Conservation (phyloP, 2,113 vertebrate genomes). For the Notechis scutatus region DNA sequence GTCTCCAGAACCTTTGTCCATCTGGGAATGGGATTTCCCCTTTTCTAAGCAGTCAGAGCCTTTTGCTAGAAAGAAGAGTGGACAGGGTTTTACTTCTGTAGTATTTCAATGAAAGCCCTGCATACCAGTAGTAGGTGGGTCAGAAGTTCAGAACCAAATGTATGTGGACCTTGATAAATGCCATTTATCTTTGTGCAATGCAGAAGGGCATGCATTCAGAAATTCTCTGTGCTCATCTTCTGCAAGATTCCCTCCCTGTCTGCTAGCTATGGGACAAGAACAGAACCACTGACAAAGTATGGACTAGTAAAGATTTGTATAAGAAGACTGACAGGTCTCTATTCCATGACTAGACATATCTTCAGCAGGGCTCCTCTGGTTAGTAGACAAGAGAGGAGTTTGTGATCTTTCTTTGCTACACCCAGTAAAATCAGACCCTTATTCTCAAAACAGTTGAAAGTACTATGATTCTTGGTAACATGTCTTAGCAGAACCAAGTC, state of each 20-base stretch:
- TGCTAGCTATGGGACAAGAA: background rate
- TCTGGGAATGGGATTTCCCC: background rate
- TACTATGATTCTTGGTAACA: background rate
- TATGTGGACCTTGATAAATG: background rate
- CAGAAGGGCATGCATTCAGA: background rate
- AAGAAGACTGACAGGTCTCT: background rate
- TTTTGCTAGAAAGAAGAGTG: background rate
- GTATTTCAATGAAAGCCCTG: background rate
- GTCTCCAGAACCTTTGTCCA: background rate
- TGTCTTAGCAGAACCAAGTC: background rate
- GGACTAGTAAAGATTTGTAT: background rate
- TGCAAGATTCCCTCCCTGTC: background rate
- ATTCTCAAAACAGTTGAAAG: background rate
- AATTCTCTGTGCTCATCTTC: background rate
- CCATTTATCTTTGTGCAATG: background rate
- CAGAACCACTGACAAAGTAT: background rate
- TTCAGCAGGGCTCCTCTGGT: background rate
- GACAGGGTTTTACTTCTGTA: background rate
- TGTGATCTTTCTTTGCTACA: background rate
- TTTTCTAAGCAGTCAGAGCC: background rate
- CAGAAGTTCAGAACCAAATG: background rate
- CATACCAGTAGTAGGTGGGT: background rate
- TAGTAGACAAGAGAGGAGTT: background rate
- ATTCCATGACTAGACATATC: background rate
- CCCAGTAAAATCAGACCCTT: background rate